Evolutionary conservation across 1,140 invertebrate genomes (phyloP).

Genomic region (Episyrphus balteatus): DNA sequence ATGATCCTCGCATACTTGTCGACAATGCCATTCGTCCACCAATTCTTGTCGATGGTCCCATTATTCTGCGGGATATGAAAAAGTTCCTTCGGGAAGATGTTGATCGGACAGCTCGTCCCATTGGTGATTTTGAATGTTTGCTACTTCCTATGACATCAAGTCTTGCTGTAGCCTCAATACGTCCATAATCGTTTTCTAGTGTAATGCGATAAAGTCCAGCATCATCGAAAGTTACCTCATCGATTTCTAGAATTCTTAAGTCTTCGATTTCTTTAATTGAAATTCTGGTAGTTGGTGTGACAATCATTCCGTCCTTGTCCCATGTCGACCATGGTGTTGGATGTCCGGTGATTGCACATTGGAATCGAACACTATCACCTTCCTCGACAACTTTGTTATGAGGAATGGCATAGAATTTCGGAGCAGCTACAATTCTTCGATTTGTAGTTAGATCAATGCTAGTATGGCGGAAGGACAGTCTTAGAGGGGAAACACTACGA

Average conservation of each 20-base stretch:
- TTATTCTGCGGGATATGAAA: constrained; percentile 27
- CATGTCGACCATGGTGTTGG: constrained; percentile 66
- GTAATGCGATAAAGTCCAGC: constrained; percentile 70
- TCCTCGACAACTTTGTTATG: constrained; percentile 73
- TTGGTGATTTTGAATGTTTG: constrained; percentile 32
- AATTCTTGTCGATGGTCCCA: constrained; percentile 35
- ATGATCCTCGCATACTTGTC: constrained; percentile 44
- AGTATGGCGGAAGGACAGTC: constrained; percentile 24
- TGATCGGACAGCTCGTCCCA: constrained; percentile 36
- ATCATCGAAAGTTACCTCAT: constrained; percentile 63
- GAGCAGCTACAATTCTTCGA: constrained; percentile 40
- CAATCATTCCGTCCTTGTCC: constrained; percentile 62
- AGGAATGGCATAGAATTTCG: constrained; percentile 79
- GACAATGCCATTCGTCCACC: constrained; percentile 45
- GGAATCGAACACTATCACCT: constrained; percentile 68
- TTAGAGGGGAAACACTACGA: constrained; percentile 50
- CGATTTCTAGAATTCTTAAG: constrained; percentile 61
- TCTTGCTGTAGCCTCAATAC: constrained; percentile 65
- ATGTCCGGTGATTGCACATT: constrained; percentile 65
- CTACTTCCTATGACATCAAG: constrained; percentile 62
- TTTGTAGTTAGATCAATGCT: constrained; percentile 27
- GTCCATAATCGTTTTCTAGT: constrained; percentile 70
- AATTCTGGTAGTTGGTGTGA: constrained; percentile 53
- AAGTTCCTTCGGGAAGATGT: constrained; percentile 35
- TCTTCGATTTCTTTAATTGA: constrained; percentile 65